Evolutionary conservation across 2,888 invertebrate species (phyloP), one percentile per base, ranked within the genome.

Genomic region (Pediacus dermestoides): DNA sequence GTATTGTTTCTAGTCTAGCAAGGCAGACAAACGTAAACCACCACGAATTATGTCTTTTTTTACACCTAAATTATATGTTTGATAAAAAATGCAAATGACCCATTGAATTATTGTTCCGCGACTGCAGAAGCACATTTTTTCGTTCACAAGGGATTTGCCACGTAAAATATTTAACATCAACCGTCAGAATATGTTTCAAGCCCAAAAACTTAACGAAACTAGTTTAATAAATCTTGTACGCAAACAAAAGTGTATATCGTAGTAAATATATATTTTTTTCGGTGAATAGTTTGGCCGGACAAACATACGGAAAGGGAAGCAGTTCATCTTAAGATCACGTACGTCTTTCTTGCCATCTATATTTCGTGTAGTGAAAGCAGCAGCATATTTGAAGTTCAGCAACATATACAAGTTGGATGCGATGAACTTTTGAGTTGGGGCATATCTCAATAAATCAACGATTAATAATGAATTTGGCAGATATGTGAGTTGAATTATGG

Each of bases 1-100:
- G 67, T 64, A 67, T 67, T 67, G 66, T 68, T 68, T 66, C 66
- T 64, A 64, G 63, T 61, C 64, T 61, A 60, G n/a, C n/a, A n/a
- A n/a, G 61, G 62, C 60, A 61, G 61, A 58, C 60, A 62, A 61
- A 63, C 63, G 65, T 67, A 67, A 67, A 67, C 60, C 65, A 64
- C 60, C 62, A 59, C 61, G 65, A 67, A 67, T 66, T 67, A 66
- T 67, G 64, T 66, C 64, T 64, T 61, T 57, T 58, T 57, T 53
- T 52, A 53, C 56, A 55, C 51, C 53, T 58, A 53, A 57, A 58
- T 58, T 58, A 58, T 57, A 55, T 53, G 48, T 45, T 43, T 55
- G 54, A 60, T 58, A 58, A 60, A 60, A 58, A 58, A 60, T 58
- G 57, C 53, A 60, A 60, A 59, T 57, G 52, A 57, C 50, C 52